Conservation (phyloP, 2,797 vertebrate species). For the Sphaeramia orbicularis region DNA sequence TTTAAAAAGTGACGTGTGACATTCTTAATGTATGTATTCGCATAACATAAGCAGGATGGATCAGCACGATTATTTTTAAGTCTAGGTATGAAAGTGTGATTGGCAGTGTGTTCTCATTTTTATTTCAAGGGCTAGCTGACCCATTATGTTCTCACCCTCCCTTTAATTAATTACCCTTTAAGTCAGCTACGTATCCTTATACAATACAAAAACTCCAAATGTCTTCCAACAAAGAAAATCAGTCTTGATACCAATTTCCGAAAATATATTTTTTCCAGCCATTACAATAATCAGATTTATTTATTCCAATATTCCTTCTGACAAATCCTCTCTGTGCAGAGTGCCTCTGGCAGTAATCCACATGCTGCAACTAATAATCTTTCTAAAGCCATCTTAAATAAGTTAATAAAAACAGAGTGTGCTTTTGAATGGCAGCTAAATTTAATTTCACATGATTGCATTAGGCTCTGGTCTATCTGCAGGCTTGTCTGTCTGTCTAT, state of each 20-base stretch:
- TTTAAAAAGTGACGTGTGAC: too few relatives aligned
- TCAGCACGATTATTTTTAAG: too few relatives aligned
- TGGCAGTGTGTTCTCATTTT: not conserved
- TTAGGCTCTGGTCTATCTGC: constrained; percentile 52
- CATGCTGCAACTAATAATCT: constrained; percentile 46
- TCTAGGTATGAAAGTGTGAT: not conserved
- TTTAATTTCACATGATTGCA: constrained; percentile 74
- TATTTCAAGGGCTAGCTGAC: not conserved
- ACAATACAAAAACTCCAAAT: too few relatives aligned
- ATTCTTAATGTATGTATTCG: too few relatives aligned
- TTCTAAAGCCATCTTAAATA: constrained; percentile 49
- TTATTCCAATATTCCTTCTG: constrained; percentile 26
- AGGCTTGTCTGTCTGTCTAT: constrained; percentile 33
- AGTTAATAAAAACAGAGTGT: constrained; percentile 52
- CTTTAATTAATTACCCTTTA: too few relatives aligned
- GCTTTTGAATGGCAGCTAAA: constrained; percentile 64
- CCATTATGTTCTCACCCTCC: constrained; percentile 18
- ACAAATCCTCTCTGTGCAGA: constrained; percentile 45
- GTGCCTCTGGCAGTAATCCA: constrained; percentile 38
- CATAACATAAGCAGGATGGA: too few relatives aligned
- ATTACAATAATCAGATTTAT: constrained; percentile 26
- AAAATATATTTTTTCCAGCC: not conserved
- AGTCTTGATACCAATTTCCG: not conserved
- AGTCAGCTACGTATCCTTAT: too few relatives aligned
- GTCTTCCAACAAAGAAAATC: not conserved